Evolutionary conservation across 2,797 vertebrate genomes (phyloP), one percentile per base, ranked within the genome.

Genomic region (Siniperca scherzeri): DNA sequence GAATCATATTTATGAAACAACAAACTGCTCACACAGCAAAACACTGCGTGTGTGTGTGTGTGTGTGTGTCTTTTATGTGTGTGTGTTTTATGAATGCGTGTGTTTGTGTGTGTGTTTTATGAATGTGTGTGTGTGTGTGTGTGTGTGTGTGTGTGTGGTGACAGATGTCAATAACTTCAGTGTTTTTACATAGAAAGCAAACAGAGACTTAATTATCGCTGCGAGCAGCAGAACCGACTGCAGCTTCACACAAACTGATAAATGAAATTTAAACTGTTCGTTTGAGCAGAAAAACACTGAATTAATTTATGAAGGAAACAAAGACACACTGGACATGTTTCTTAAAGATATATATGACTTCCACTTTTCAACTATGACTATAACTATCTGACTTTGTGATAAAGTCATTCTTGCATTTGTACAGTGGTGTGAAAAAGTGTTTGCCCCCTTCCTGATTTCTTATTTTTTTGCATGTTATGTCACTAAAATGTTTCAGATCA

Each of bases 1-100:
- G 75, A 87, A 86, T 87, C 73, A 84, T 90, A 92, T 88, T 92
- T 90, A 91, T 87, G 80, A 90, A 87, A 21, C 70, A 60, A 76
- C 77, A 79, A 83, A 89, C 25, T 89, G 91, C 91, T 77, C 65
- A 89, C 78, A 56, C 82, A 87, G 88, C 87, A 91, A 79, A 89
- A 83, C 72, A 16, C 21, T 2, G 52, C n/a, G 52, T 53, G 46
- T 48, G 46, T 48, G 46, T 16, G 46, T 48, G 16, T 48, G 14
- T 48, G 46, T 4, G 46, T 48, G 46, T 48, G 46, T 48, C 14
- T 6, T 16, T 17, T 17, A 19, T 48, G 48, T 50, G 48, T 50
- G 48, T 50, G 48, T 50, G 48, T 19, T 17, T 40, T 40, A 40
- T 40, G 40, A 40, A 10, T 40, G 40, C 19, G 48, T 50, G 17